A percentile compares a stretch with the other conserved stretches of the same genome.
These are phyloP conservation scores for Mirounga angustirostris DNA, from an alignment of 2,113 vertebrate genomes.

Conservation along the genomic window DNA sequence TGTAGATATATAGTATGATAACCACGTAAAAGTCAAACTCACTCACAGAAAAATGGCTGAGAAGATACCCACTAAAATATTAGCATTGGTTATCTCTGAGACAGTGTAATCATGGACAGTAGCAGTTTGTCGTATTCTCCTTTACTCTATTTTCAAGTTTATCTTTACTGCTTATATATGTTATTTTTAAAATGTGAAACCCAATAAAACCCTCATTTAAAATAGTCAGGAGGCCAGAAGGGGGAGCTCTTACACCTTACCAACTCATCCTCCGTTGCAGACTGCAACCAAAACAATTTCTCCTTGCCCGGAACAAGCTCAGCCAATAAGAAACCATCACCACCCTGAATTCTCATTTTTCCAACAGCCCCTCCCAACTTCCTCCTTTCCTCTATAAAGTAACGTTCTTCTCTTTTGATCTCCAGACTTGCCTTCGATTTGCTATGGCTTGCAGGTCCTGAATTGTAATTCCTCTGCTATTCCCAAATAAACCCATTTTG, in stretches of 20 bases:
- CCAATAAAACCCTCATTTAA: neutral
- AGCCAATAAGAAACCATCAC: neutral
- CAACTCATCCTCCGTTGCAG: neutral
- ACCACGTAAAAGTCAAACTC: neutral
- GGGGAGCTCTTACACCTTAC: neutral
- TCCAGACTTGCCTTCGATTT: neutral
- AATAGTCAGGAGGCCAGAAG: neutral
- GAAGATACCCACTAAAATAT: neutral
- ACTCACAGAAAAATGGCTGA: neutral
- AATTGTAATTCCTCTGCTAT: neutral
- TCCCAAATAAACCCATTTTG: neutral
- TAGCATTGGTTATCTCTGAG: neutral
- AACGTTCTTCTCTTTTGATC: neutral
- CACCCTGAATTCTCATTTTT: neutral
- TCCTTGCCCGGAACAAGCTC: neutral
- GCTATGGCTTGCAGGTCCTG: neutral
- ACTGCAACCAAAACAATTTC: neutral
- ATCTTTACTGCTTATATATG: neutral
- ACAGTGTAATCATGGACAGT: neutral
- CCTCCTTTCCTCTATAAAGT: neutral
- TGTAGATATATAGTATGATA: neutral
- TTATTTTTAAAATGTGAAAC: neutral
- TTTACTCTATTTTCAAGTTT: constrained; percentile 31
- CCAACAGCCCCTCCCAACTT: neutral
- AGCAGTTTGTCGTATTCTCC: neutral